Percentiles rank a stretch among this genome's conserved stretches.
These are phyloP conservation scores for Acipenser oxyrinchus DNA, from an alignment of 2,797 vertebrate genomes.

Conservation along the genomic window DNA sequence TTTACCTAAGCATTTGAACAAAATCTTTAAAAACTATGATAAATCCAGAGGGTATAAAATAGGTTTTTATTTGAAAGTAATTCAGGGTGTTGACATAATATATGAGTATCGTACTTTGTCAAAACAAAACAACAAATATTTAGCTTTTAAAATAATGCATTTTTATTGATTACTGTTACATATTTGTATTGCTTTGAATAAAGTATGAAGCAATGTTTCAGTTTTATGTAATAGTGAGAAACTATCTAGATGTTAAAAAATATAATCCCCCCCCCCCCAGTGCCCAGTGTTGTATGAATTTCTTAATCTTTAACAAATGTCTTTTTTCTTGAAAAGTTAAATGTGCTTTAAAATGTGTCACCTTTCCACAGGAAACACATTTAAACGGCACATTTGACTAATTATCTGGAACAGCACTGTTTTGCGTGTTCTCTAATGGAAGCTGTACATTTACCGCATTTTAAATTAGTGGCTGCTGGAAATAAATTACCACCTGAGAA, in stretches of 20 bases:
- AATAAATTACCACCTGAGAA: slow-evolving; percentile 10
- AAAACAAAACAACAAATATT: too few species aligned
- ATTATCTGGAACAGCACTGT: not conserved
- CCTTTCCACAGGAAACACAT: not conserved
- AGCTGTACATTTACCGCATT: not conserved
- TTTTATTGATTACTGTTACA: too few species aligned
- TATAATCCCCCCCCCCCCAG: not conserved
- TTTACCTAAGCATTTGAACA: too few species aligned
- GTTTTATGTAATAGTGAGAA: not conserved
- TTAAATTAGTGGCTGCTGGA: slow-evolving; percentile 4
- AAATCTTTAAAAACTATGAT: too few species aligned
- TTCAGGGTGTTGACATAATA: too few species aligned
- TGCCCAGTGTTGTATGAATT: not conserved
- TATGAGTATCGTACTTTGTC: too few species aligned
- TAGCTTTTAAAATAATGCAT: too few species aligned
- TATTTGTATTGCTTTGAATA: too few species aligned
- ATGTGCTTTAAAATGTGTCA: slow-evolving; percentile 1
- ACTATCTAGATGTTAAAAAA: not conserved
- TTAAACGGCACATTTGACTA: not conserved
- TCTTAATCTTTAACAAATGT: not conserved
- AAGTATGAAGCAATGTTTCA: not conserved
- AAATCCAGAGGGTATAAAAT: too few species aligned
- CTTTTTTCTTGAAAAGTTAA: not conserved
- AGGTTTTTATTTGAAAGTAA: too few species aligned
- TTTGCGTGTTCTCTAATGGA: not conserved